Percentiles rank a stretch among this genome's conserved stretches.
These are phyloP conservation scores for Ovis canadensis DNA, from an alignment of 2,113 vertebrate species.

Conservation along the genomic window DNA sequence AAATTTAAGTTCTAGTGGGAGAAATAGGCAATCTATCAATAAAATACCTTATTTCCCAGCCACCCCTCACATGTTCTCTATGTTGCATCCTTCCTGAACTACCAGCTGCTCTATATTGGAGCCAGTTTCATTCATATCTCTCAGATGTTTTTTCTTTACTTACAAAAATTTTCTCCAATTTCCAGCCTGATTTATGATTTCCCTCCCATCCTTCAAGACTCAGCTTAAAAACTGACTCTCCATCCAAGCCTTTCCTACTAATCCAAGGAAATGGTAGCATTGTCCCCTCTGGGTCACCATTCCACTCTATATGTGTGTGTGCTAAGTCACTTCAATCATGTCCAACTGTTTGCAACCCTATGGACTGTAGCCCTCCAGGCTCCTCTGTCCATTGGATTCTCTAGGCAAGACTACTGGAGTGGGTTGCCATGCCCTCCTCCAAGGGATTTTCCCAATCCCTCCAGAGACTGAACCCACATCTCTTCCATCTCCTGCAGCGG, in stretches of 20 bases:
- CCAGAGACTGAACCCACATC: background rate
- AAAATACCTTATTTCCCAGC: background rate
- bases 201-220: background rate
- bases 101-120: background rate
- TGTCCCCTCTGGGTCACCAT: background rate
- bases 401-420: background rate
- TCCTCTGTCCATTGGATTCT: background rate
- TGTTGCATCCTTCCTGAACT: background rate
- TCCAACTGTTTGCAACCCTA: background rate
- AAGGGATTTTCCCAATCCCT: background rate
- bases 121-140: background rate
- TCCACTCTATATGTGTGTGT: background rate
- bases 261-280: background rate
- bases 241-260: background rate
- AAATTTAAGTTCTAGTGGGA: conserved; percentile 13
- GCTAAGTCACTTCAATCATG: background rate
- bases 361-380: background rate
- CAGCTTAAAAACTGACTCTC: background rate
- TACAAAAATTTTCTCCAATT: background rate
- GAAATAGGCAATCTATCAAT: background rate
- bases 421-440: background rate
- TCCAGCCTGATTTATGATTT: background rate
- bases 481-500: background rate
- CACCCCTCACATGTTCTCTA: background rate
- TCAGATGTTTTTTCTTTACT: background rate